These are phyloP conservation scores for Eustalomyia histrio DNA, from an alignment of 2,888 invertebrate species.

Conservation along the genomic window DNA sequence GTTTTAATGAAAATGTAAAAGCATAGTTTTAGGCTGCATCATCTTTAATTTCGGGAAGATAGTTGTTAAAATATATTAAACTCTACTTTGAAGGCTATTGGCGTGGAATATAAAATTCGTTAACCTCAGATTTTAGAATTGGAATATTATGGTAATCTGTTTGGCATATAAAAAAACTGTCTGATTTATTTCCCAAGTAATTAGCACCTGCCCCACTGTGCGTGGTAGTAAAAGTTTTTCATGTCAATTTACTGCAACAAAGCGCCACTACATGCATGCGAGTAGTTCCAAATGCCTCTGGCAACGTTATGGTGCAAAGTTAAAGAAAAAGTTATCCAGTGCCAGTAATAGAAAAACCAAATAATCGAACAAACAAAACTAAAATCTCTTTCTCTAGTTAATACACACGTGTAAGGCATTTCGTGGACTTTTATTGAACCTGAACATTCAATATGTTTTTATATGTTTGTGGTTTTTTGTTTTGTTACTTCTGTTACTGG, in stretches of 20 bases:
- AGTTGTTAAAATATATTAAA: too few species aligned
- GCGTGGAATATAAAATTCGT: too few species aligned
- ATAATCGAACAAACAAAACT: constrained; percentile 27
- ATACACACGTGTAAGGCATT: constrained; percentile 62
- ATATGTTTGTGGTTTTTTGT: too few species aligned
- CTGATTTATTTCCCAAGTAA: too few species aligned
- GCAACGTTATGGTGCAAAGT: background rate
- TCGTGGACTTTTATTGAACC: constrained; percentile 65
- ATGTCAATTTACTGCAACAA: constrained; percentile 13
- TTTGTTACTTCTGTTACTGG: constrained; percentile 62
- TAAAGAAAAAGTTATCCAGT: constrained; percentile 28
- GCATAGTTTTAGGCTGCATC: too few species aligned
- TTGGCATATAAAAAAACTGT: too few species aligned
- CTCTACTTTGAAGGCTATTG: too few species aligned
- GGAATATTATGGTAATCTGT: too few species aligned
- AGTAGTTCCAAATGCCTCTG: background rate
- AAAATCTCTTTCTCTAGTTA: constrained; percentile 49
- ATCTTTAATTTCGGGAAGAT: too few species aligned
- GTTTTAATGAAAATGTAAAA: too few species aligned
- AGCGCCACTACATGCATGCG: background rate
- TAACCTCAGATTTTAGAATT: too few species aligned
- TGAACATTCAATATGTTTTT: constrained; percentile 61
- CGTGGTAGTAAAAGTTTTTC: constrained; percentile 27
- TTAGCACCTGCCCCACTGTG: too few species aligned
- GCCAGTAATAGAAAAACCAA: constrained; percentile 36